Base-by-base conservation (phyloP, 2,797 vertebrate species). In the Lophotriccus pileatus region DNA sequence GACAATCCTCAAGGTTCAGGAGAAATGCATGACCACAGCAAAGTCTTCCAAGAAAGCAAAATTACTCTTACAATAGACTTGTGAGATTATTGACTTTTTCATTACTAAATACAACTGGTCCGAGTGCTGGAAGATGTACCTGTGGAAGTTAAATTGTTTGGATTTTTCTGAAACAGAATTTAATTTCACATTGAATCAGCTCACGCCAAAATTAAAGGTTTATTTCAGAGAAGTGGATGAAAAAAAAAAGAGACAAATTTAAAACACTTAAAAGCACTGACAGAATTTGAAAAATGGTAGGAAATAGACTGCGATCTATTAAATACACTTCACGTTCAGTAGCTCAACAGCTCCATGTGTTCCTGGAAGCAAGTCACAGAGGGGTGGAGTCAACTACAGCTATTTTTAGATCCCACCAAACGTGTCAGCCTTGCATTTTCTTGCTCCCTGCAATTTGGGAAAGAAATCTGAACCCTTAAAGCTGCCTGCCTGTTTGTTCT, bases 321-420 rank as follows among this genome's bases (percentile, higher is more conserved):
- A 93, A 89, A 79, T 63, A 83, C 5, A 84, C 14, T 85, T 78
- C 49, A 72, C 32, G 41, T 88, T 78, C 76, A 92, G 62, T 68
- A 86, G 69, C 77, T 75, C 63, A 70, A 59, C 41, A 80, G 68
- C 89, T 84, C 66, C 72, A 8, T 37, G 10, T 66, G 58, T 69
- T 95, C 85, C 79, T 91, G 79, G 79, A 91, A 94, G 60, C 60
- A 91, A 87, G 24, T 76, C 32, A 87, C 1, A 47, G 27, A 56
- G 32, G 23, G 27, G 37, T 70, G 49, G 84, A 89, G 41, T 64
- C 83, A 81, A 44, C 34, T 43, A 43, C 13, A 66, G 25, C 58
- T 94, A 91, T 86, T 95, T 95, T 93, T 78, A 78, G 66, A 60
- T 34, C 43, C 53, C 47, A 68, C 50, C 58, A 39, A 89, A 80